phyloP scores from a whole-genome alignment of 30 jellyfish, hydroid and myxozoan genomes.

The Turritopsis rubra region DNA sequence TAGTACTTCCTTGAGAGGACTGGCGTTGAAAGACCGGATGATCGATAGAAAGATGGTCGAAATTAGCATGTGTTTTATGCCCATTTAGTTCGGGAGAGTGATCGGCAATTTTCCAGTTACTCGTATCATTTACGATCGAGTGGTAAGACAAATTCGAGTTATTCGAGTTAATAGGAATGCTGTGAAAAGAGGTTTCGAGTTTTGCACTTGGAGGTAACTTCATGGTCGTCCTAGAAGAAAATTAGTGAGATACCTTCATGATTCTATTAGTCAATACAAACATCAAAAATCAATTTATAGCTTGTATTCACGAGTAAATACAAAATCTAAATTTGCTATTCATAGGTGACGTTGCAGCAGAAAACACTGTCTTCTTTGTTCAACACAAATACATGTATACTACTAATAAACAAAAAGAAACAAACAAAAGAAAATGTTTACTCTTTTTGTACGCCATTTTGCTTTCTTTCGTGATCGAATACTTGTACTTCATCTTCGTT shows the following conservation, averaged over 20 bases:
- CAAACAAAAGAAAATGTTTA: background rate
- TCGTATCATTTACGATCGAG: background rate
- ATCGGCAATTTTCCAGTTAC: background rate
- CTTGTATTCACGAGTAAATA: background rate
- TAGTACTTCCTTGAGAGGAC: background rate
- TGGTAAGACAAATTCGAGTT: background rate
- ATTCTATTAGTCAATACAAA: background rate
- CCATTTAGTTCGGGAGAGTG: background rate
- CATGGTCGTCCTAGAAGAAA: background rate
- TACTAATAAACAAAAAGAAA: background rate
- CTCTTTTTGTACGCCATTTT: background rate
- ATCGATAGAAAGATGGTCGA: background rate
- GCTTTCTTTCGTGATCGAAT: background rate
- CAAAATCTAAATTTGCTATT: background rate
- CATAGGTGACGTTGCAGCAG: background rate
- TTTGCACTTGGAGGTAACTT: background rate
- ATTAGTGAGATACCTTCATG: too few species aligned
- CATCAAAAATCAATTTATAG: background rate
- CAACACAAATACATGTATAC: background rate
- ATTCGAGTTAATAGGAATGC: background rate
- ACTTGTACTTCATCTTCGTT: conserved; percentile 12
- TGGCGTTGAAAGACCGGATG: conserved; percentile 1
- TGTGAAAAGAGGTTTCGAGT: background rate
- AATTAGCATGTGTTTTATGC: background rate
- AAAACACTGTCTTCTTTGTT: background rate